phyloP scores from a whole-genome alignment of 2,888 invertebrate genomes.

The Entomobrya proxima region DNA sequence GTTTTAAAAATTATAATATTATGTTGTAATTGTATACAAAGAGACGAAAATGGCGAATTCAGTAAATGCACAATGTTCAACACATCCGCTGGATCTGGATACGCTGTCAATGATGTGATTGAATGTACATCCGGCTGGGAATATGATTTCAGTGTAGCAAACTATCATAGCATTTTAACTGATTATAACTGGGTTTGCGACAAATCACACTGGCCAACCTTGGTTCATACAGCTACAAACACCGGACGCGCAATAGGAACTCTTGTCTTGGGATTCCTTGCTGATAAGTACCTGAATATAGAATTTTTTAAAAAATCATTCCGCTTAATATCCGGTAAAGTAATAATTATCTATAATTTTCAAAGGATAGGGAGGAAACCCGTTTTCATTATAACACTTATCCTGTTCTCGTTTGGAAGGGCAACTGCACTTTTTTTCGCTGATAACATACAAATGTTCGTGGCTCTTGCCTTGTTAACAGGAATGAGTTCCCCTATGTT shows the following conservation, averaged over 20 bases:
- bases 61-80: conserved; percentile 71
- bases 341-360: conserved; percentile 16
- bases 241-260: conserved; percentile 67
- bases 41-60: conserved; percentile 58
- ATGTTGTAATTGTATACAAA: background rate
- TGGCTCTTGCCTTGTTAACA: conserved; percentile 58
- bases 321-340: background rate
- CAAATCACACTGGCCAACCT: conserved; percentile 80
- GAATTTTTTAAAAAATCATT: background rate
- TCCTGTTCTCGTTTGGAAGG: conserved; percentile 75
- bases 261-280: conserved; percentile 66
- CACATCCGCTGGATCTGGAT: background rate
- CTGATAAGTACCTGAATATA: conserved; percentile 65
- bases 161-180: conserved; percentile 79
- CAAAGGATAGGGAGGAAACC: conserved; percentile 79
- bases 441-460: conserved; percentile 60
- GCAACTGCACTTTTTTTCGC: conserved; percentile 64
- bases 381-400: conserved; percentile 79
- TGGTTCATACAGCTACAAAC: conserved; percentile 78
- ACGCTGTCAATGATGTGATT: background rate
- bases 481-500: conserved; percentile 72
- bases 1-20: background rate
- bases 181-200: conserved; percentile 81
- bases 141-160: conserved; percentile 79
- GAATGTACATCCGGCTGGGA: conserved; percentile 80